Conservation (phyloP, 2,797 vertebrate genomes). For the Onychomys leucogaster region DNA sequence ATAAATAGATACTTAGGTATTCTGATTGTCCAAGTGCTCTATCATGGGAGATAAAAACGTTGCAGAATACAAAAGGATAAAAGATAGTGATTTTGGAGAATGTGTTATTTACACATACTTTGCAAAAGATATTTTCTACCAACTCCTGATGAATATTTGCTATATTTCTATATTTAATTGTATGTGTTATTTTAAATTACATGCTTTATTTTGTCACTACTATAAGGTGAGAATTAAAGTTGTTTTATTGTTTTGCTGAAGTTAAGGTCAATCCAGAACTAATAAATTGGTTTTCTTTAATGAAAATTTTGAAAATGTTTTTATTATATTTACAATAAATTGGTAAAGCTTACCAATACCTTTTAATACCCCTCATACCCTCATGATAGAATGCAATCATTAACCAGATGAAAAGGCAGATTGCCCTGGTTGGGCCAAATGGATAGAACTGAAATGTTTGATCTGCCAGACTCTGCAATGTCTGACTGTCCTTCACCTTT, state of each 20-base stretch:
- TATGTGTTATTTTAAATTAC: background rate
- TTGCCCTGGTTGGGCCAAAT: background rate
- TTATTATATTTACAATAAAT: background rate
- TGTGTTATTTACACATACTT: background rate
- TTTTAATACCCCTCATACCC: background rate
- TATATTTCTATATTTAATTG: slow-evolving; percentile 44
- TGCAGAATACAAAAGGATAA: slow-evolving; percentile 29
- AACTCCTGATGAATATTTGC: slow-evolving; percentile 53
- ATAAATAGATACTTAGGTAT: background rate
- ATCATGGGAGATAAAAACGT: background rate
- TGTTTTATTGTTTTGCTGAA: slow-evolving; percentile 33
- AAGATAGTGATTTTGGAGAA: background rate
- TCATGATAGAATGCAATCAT: background rate
- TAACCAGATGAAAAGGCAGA: background rate
- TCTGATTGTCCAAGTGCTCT: slow-evolving; percentile 17
- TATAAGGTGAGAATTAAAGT: background rate
- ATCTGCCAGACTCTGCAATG: background rate
- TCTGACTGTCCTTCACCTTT: background rate
- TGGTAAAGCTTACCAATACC: background rate
- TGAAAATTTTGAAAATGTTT: background rate
- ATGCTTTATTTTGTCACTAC: background rate
- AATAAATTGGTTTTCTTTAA: slow-evolving; percentile 1
- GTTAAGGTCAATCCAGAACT: background rate
- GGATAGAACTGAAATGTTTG: background rate
- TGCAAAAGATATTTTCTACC: slow-evolving; percentile 35